Percentiles rank a stretch among this genome's conserved stretches.
Conservation (phyloP, 2,113 vertebrate species). For the Glareola pratincola region DNA sequence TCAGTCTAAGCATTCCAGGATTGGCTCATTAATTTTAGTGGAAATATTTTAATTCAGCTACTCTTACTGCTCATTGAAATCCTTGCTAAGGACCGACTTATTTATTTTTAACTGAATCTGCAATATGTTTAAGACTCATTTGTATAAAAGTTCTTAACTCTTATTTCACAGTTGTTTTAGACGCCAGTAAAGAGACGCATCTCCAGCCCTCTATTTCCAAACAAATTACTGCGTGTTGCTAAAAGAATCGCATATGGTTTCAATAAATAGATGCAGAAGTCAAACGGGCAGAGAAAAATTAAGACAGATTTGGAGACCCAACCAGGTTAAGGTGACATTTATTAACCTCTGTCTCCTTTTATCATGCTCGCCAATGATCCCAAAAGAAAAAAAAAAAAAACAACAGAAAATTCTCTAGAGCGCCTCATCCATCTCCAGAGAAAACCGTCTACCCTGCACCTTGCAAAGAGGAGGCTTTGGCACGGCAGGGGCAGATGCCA, state of each 20-base stretch:
- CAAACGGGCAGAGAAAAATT: not conserved
- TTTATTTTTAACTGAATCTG: constrained; percentile 47
- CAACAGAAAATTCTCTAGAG: not conserved
- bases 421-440: not conserved
- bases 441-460: not conserved
- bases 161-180: not conserved
- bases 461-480: not conserved
- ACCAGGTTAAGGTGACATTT: not conserved
- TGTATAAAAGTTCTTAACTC: constrained; percentile 10
- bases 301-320: not conserved
- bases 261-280: not conserved
- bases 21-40: constrained; percentile 32
- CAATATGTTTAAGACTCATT: constrained; percentile 33
- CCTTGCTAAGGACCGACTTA: constrained; percentile 26
- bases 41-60: constrained; percentile 31
- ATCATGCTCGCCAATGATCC: not conserved
- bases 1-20: constrained; percentile 35
- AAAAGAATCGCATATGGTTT: constrained; percentile 4
- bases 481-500: not conserved
- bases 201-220: constrained; percentile 16
- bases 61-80: constrained; percentile 25
- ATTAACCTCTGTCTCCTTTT: not conserved
- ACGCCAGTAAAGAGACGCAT: not conserved
- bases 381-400: not conserved
- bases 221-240: not conserved